A percentile compares a stretch with the other conserved stretches of the same genome.
These are phyloP conservation scores for Helicolenus hilgendorfi DNA, from an alignment of 2,797 vertebrate genomes.

Conservation along the genomic window DNA sequence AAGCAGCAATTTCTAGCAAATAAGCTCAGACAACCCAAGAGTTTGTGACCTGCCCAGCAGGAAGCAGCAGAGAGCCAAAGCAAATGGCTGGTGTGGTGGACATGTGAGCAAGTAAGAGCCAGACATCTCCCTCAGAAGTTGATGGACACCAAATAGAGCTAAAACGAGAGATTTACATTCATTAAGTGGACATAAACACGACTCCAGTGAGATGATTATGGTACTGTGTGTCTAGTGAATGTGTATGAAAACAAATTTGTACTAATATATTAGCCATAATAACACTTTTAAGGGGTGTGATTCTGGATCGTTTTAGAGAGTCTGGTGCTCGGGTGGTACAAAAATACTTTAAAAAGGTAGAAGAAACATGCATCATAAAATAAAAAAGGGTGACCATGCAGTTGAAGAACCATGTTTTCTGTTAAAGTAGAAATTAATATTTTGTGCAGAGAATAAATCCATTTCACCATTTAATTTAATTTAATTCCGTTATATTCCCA, in stretches of 20 bases:
- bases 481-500: not conserved
- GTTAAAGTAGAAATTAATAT: not conserved
- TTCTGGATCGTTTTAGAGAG: not conserved
- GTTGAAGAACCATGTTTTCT: not conserved
- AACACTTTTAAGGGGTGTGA: not conserved
- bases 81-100: not conserved
- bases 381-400: not conserved
- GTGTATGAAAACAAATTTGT: not conserved
- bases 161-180: not conserved
- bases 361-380: not conserved
- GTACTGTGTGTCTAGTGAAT: not conserved
- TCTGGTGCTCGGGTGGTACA: not conserved
- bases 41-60: conserved; percentile 4
- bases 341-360: not conserved
- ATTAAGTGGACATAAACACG: not conserved
- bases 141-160: not conserved
- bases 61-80: conserved; percentile 9
- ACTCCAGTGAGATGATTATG: not conserved
- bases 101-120: not conserved
- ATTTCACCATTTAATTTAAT: not conserved
- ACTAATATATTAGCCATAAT: not conserved
- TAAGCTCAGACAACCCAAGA: not conserved
- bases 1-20: not conserved
- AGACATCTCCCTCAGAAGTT: not conserved
- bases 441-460: not conserved